These are phyloP conservation scores for Amphipoea oculea DNA, from an alignment of 2,888 invertebrate genomes.

Conservation along the genomic window DNA sequence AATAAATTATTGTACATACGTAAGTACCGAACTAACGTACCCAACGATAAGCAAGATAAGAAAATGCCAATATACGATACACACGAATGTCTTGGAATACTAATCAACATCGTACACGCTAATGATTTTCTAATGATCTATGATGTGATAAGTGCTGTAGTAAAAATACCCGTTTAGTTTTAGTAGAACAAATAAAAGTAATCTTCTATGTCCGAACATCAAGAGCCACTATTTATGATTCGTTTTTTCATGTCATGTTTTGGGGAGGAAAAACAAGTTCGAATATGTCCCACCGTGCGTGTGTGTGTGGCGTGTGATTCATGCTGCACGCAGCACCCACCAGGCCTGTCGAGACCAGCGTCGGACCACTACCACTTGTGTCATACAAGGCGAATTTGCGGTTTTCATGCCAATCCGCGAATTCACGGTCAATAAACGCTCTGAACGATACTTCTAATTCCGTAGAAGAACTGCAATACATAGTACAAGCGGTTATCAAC, in stretches of 20 bases:
- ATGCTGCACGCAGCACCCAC: slow-evolving; percentile 33
- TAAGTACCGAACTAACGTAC: slow-evolving; percentile 43
- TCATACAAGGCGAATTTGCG: slow-evolving; percentile 50
- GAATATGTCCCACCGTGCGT: slow-evolving; percentile 39
- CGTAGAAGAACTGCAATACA: slow-evolving; percentile 41
- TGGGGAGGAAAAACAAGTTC: slow-evolving; percentile 57
- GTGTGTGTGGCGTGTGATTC: slow-evolving; percentile 42
- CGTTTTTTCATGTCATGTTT: slow-evolving; percentile 42
- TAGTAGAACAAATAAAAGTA: slow-evolving; percentile 25
- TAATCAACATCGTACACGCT: slow-evolving; percentile 38
- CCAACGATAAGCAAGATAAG: slow-evolving; percentile 58
- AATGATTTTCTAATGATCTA: slow-evolving; percentile 57
- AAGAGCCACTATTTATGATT: slow-evolving; percentile 15
- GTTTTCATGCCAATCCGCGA: slow-evolving; percentile 57
- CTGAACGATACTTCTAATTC: slow-evolving; percentile 60
- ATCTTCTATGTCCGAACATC: neutral
- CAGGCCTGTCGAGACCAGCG: slow-evolving; percentile 40
- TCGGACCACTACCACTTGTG: slow-evolving; percentile 26
- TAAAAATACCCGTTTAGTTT: slow-evolving; percentile 24
- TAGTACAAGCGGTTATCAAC: slow-evolving; percentile 52
- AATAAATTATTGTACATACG: slow-evolving; percentile 51
- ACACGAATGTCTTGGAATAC: slow-evolving; percentile 38
- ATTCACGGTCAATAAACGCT: slow-evolving; percentile 68
- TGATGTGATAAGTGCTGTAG: slow-evolving; percentile 23
- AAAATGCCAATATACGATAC: slow-evolving; percentile 45